A percentile compares a stretch with the other conserved stretches of the same genome.
Conservation (phyloP, 2,113 vertebrate species). For the Nycticorax nycticorax region DNA sequence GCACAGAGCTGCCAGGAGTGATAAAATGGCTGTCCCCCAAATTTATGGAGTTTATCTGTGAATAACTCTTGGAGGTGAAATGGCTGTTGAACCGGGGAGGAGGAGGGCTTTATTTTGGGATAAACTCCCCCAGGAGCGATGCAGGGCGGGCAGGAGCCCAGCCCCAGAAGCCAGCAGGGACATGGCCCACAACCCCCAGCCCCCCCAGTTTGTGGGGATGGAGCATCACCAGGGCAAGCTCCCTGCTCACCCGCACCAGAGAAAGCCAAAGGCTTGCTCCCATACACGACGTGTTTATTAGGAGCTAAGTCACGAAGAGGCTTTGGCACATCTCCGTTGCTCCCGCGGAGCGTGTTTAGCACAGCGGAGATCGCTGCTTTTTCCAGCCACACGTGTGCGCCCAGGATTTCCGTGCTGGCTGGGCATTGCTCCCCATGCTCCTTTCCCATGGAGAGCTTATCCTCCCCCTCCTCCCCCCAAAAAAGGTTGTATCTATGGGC, state of each 20-base stretch:
- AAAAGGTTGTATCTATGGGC: neutral
- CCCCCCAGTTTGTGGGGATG: neutral
- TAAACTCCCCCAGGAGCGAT: neutral
- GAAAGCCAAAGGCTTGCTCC: neutral
- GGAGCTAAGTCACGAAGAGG: constrained; percentile 38
- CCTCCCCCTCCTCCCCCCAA: fast-evolving
- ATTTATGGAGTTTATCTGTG: constrained; percentile 69
- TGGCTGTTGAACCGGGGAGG: neutral
- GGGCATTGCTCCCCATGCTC: neutral
- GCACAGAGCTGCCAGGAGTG: constrained; percentile 50
- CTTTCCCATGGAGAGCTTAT: neutral
- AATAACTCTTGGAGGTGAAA: constrained; percentile 65
- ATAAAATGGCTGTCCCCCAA: constrained; percentile 68
- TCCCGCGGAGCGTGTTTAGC: neutral
- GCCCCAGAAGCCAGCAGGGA: neutral
- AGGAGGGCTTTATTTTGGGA: neutral
- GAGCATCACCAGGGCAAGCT: fast-evolving
- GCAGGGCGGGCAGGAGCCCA: neutral
- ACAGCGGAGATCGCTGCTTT: neutral
- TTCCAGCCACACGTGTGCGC: neutral
- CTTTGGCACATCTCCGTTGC: constrained; percentile 4
- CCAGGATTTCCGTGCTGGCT: neutral
- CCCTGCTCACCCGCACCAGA: fast-evolving
- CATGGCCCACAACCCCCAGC: fast-evolving
- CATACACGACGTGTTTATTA: neutral